phyloP scores from a whole-genome alignment of 2,113 vertebrate genomes.

The Phodopus roborovskii region DNA sequence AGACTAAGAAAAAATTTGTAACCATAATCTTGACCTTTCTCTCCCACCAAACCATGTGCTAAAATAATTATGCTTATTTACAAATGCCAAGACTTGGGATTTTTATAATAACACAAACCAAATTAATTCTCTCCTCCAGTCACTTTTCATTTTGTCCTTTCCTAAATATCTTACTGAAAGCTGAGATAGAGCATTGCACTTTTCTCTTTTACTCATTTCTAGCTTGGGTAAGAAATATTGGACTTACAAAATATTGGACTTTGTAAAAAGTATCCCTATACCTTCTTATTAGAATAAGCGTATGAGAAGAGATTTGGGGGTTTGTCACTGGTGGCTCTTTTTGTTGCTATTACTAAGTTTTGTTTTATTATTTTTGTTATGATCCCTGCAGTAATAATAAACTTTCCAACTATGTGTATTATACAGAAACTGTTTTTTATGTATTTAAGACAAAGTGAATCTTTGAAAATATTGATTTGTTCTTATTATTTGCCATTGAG shows the following conservation, averaged over 20 bases:
- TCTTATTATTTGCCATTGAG: background rate
- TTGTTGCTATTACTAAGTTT: background rate
- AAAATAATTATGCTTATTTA: background rate
- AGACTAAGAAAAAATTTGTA: background rate
- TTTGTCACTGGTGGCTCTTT: background rate
- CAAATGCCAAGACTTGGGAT: too few species aligned
- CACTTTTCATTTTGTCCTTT: background rate
- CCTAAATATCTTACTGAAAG: background rate
- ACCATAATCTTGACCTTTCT: background rate
- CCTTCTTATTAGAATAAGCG: background rate
- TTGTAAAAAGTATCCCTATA: background rate
- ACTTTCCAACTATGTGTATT: background rate
- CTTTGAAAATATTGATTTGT: background rate
- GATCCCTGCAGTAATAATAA: background rate
- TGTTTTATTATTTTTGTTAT: background rate
- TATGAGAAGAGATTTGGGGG: background rate
- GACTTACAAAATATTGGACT: background rate
- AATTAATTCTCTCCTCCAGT: background rate
- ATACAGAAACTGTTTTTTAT: background rate
- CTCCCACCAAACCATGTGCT: background rate
- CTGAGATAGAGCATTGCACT: background rate
- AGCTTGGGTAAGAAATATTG: background rate
- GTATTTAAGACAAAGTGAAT: background rate
- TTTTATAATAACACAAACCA: background rate
- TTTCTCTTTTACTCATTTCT: background rate